Evolutionary conservation across 2,888 invertebrate species (phyloP), one percentile per base, ranked within the genome.

Genomic region (Trichogramma evanescens): DNA sequence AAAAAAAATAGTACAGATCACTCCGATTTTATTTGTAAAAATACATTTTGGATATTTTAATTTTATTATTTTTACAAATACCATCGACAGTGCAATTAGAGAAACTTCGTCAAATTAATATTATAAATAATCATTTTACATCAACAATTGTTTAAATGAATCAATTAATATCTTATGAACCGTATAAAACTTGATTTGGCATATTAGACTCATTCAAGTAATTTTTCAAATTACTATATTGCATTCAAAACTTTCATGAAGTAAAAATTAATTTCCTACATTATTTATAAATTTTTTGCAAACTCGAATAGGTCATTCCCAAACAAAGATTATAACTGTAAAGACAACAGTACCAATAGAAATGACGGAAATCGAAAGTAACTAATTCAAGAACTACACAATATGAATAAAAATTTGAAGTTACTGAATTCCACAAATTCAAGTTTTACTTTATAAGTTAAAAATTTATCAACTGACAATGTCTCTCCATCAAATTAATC

Each of bases 101-200:
- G 46, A 49, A 58, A 53, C 62, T 62, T 61, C 62, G 56, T 63
- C 54, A 61, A 56, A 64, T 56, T 62, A 63, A 63, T 63, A 57
- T 61, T 64, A 65, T 58, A 63, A 59, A 58, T 63, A 54, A 56
- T 64, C 60, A 62, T 63, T 65, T 65, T 63, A 41, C 65, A 61
- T 63, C 57, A 61, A 65, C 60, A 62, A 58, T 62, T 13, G 59
- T 59, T 42, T 48, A 43, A 53, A 49, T 50, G 9, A 46, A 39
- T 55, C 39, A 50, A 50, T 41, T 51, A 7, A 50, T 45, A 51
- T 58, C 51, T 58, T 61, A 59, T 44, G 59, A 61, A 61, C 55
- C 54, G 64, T 61, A 65, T 65, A 63, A 65, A 63, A 65, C 55
- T 63, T 57, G 54, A 51, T 55, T 61, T 57, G 43, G 51, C 49